A percentile compares a stretch with the other conserved stretches of the same genome.
Evolutionary conservation across 2,113 vertebrate genomes (phyloP).

Genomic region (Aegotheles bennettii): DNA sequence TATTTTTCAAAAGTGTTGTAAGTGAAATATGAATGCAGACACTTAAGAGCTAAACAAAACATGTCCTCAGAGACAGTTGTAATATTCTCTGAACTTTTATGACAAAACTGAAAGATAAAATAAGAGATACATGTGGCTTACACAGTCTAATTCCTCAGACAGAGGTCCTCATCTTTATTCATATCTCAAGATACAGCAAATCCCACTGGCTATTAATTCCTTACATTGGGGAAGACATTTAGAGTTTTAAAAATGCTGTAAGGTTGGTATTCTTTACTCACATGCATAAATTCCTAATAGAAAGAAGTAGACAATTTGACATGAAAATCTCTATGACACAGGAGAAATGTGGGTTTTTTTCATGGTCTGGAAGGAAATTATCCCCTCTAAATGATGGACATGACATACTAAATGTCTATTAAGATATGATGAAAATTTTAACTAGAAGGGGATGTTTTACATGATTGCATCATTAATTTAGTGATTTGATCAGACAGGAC

Average conservation of each 20-base stretch:
- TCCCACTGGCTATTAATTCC: background rate
- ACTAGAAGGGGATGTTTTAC: background rate
- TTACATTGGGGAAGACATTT: background rate
- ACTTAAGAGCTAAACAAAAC: background rate
- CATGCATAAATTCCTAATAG: background rate
- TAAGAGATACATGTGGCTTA: background rate
- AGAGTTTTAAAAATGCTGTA: background rate
- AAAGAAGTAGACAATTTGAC: background rate
- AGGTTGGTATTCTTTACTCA: background rate
- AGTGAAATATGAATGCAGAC: background rate
- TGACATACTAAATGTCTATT: slow-evolving; percentile 5
- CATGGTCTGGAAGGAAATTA: background rate
- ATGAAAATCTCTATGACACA: background rate
- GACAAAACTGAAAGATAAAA: background rate
- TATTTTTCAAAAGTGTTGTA: background rate
- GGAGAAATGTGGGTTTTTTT: background rate
- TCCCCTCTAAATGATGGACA: background rate
- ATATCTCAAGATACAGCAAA: background rate
- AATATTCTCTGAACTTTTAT: background rate
- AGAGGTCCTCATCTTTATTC: background rate
- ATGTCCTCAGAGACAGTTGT: background rate
- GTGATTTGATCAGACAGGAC: slow-evolving; percentile 19
- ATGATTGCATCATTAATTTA: slow-evolving; percentile 28
- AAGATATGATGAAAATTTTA: slow-evolving; percentile 31
- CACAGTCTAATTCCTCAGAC: background rate